These are phyloP conservation scores for Thomomys bottae DNA, from an alignment of 2,113 vertebrate species.

Conservation along the genomic window DNA sequence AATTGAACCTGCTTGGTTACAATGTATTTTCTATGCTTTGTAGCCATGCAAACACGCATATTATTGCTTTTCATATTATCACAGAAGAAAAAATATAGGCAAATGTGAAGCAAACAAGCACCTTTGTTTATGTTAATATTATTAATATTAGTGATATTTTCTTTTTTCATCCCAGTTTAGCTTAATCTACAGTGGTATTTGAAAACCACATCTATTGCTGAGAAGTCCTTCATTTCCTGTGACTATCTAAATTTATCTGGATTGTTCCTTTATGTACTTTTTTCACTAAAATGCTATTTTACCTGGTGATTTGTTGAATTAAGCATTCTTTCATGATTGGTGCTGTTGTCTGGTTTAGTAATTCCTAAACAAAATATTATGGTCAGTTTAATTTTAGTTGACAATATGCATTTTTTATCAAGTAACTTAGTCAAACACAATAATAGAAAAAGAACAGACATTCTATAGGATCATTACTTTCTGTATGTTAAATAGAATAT, in stretches of 20 bases:
- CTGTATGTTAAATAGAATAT: conserved; percentile 7
- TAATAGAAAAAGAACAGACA: neutral
- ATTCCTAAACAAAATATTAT: neutral
- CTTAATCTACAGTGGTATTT: neutral
- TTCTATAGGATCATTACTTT: neutral
- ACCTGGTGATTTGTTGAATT: neutral
- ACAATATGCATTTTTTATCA: neutral
- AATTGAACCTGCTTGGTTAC: conserved; percentile 24
- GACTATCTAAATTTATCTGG: neutral
- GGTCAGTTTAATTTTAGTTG: neutral
- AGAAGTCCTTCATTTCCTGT: neutral
- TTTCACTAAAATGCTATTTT: neutral
- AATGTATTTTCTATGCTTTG: neutral
- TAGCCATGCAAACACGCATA: neutral
- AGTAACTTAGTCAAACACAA: neutral
- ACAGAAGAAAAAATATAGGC: neutral
- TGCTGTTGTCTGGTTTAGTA: neutral
- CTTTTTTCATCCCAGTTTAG: neutral
- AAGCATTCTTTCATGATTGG: neutral
- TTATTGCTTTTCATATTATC: neutral
- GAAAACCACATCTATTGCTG: neutral
- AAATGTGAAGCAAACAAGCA: neutral
- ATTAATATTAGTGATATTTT: neutral
- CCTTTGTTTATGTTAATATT: neutral
- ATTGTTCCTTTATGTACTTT: neutral